A percentile compares a stretch with the other conserved stretches of the same genome.
Evolutionary conservation across 2,888 invertebrate species (phyloP).

Genomic region (Drosophila prolongata): DNA sequence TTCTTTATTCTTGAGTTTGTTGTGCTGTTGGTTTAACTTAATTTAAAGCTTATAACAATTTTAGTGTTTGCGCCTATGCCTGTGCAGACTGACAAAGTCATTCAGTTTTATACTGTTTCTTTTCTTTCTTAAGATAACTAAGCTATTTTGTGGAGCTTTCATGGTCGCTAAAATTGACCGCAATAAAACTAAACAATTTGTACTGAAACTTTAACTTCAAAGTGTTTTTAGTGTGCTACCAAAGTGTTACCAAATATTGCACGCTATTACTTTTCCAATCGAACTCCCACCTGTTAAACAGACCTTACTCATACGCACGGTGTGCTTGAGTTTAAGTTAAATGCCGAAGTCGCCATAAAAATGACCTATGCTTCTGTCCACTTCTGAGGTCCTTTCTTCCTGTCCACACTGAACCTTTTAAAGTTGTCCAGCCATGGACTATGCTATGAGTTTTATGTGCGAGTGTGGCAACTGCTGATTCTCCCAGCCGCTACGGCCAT

Average conservation of each 20-base stretch:
- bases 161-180: background rate
- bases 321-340: constrained; percentile 40
- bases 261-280: background rate
- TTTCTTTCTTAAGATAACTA: background rate
- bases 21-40: background rate
- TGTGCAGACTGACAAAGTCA: background rate
- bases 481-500: constrained; percentile 14
- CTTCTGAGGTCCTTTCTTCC: background rate
- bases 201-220: background rate
- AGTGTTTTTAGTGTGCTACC: background rate
- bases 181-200: background rate
- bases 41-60: background rate
- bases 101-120: background rate
- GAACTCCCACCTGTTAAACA: constrained; percentile 27
- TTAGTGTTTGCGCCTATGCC: background rate
- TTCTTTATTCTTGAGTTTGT: background rate
- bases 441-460: constrained; percentile 13
- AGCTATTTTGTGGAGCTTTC: background rate
- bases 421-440: constrained; percentile 47
- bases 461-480: constrained; percentile 13
- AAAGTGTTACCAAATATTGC: background rate
- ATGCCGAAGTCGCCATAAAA: constrained; percentile 24
- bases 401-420: constrained; percentile 38
- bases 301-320: constrained; percentile 66
- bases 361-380: constrained; percentile 3